Percentiles rank a stretch among this genome's conserved stretches.
Evolutionary conservation across 1,140 invertebrate species (phyloP).

Genomic region (Meloidogyne exigua): DNA sequence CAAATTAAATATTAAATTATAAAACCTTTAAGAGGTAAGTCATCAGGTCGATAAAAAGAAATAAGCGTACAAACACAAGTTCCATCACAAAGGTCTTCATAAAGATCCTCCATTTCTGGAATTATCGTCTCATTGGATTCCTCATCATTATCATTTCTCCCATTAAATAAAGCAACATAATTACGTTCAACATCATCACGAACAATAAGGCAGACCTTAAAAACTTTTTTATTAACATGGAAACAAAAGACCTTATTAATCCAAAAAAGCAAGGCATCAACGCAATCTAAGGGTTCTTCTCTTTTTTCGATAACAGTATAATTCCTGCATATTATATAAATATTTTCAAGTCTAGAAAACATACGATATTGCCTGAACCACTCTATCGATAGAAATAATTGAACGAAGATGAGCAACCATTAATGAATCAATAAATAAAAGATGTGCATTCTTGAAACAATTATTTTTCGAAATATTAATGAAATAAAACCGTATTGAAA

Average conservation of each 20-base stretch:
- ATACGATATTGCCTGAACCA: slow-evolving; percentile 77
- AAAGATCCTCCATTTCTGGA: slow-evolving; percentile 69
- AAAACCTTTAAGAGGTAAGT: slow-evolving; percentile 73
- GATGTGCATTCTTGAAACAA: slow-evolving; percentile 80
- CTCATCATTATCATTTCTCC: slow-evolving; percentile 17
- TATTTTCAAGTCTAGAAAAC: slow-evolving; percentile 25
- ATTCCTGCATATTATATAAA: slow-evolving; percentile 2
- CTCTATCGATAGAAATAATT: slow-evolving; percentile 82
- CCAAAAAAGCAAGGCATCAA: slow-evolving; percentile 76
- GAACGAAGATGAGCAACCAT: slow-evolving; percentile 92
- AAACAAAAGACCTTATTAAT: slow-evolving; percentile 48
- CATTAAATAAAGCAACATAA: slow-evolving; percentile 31
- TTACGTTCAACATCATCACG: slow-evolving; percentile 59
- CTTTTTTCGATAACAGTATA: slow-evolving; percentile 66
- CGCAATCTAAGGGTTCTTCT: slow-evolving; percentile 73
- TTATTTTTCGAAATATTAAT: slow-evolving; percentile 19
- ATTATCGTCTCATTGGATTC: slow-evolving; percentile 32
- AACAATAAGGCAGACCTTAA: slow-evolving; percentile 55
- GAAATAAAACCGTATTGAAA: slow-evolving; percentile 80
- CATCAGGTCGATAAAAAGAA: slow-evolving; percentile 87
- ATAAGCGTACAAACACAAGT: slow-evolving; percentile 82
- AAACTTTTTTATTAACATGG: background rate
- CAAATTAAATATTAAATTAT: slow-evolving; percentile 10
- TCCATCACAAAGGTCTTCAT: slow-evolving; percentile 82
- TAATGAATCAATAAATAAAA: slow-evolving; percentile 91